phyloP scores from a whole-genome alignment of 2,888 invertebrate genomes.

The Amphipyra tragopoginis region DNA sequence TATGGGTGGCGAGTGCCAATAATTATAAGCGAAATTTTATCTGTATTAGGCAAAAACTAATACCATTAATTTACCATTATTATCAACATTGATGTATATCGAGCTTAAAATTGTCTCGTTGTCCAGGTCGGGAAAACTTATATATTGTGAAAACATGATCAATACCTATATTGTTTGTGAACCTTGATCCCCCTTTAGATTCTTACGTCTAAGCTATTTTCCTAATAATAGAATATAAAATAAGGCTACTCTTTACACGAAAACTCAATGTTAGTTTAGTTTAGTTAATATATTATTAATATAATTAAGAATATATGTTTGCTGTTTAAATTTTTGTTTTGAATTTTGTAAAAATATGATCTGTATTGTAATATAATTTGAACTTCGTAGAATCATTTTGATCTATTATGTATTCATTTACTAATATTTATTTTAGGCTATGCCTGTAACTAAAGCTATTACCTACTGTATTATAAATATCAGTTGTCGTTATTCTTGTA shows the following conservation, averaged over 20 bases:
- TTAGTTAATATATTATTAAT: slow-evolving; percentile 23
- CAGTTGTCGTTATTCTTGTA: slow-evolving; percentile 18
- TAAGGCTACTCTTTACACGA: slow-evolving; percentile 22
- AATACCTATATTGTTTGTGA: slow-evolving; percentile 21
- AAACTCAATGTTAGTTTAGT: slow-evolving; percentile 31
- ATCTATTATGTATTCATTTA: slow-evolving; percentile 26
- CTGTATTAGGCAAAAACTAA: slow-evolving; percentile 19
- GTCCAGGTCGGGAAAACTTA: slow-evolving; percentile 14
- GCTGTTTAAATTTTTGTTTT: slow-evolving; percentile 20
- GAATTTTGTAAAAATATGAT: slow-evolving; percentile 49
- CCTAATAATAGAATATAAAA: slow-evolving; percentile 9
- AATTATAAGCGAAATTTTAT: slow-evolving; percentile 52
- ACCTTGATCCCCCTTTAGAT: slow-evolving; percentile 18
- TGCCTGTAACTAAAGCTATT: slow-evolving; percentile 15
- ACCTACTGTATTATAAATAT: slow-evolving; percentile 38
- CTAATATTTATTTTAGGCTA: slow-evolving; percentile 27
- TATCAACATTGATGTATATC: slow-evolving; percentile 45
- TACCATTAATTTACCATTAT: slow-evolving; percentile 12
- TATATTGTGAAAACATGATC: slow-evolving; percentile 29
- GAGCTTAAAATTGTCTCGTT: slow-evolving; percentile 55
- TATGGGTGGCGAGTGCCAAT: slow-evolving; percentile 52
- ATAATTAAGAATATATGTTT: slow-evolving; percentile 27
- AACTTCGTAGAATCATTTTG: slow-evolving; percentile 32
- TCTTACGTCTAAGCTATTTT: slow-evolving; percentile 23
- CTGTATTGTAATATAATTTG: slow-evolving; percentile 42